A percentile compares a stretch with the other conserved stretches of the same genome.
phyloP scores from a whole-genome alignment of 2,113 vertebrate species.

The Phasianus colchicus region DNA sequence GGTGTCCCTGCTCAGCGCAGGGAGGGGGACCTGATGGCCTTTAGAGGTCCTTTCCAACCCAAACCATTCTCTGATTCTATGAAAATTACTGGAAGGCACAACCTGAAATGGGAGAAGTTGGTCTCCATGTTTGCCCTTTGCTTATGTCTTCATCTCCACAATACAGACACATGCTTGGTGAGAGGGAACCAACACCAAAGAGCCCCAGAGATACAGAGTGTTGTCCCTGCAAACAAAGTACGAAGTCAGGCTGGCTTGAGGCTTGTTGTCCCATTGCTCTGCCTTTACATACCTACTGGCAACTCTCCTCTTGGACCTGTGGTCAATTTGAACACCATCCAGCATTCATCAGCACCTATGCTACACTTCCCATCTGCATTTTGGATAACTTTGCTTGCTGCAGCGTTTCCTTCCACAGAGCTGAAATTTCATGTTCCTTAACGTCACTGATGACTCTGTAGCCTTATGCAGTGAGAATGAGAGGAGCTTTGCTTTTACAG shows the following conservation, averaged over 20 bases:
- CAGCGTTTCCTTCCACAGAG: neutral
- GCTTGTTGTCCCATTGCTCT: neutral
- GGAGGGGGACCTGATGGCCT: no score
- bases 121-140: neutral
- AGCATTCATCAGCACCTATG: neutral
- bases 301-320: neutral
- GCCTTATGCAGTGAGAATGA: neutral
- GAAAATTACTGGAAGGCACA: neutral
- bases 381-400: neutral
- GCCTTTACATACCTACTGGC: neutral
- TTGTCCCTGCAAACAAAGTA: neutral
- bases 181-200: neutral
- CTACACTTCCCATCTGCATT: neutral
- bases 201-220: neutral
- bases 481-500: neutral
- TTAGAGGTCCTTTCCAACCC: no score
- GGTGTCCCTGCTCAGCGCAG: no score
- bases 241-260: neutral
- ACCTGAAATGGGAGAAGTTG: neutral
- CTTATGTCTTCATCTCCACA: neutral
- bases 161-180: neutral
- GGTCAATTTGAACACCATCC: accelerated
- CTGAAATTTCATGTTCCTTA: neutral
- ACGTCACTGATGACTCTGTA: neutral
- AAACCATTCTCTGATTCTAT: no score